These are phyloP conservation scores for Poicephalus meyeri DNA, from an alignment of 2,113 vertebrate genomes.

Conservation along the genomic window DNA sequence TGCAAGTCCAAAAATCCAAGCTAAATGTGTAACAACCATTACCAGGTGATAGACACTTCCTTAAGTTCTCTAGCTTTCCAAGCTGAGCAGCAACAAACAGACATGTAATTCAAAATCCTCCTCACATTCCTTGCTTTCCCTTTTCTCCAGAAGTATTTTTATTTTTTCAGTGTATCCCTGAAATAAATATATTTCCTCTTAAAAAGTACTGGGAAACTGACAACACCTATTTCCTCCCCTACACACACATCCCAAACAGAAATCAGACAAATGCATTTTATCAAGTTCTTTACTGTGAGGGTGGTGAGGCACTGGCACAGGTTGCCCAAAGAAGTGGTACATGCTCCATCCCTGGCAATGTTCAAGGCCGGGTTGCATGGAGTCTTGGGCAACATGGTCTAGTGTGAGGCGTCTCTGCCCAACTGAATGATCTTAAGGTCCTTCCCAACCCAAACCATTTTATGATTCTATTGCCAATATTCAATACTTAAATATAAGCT, in stretches of 20 bases:
- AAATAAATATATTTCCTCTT: conserved; percentile 8
- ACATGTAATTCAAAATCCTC: conserved; percentile 84
- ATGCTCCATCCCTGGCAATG: background rate
- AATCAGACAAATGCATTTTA: background rate
- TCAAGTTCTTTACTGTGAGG: background rate
- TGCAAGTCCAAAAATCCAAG: background rate
- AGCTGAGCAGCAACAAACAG: conserved; percentile 86
- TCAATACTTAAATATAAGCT: background rate
- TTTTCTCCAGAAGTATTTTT: conserved; percentile 66
- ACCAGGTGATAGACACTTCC: conserved; percentile 76
- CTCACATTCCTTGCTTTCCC: conserved; percentile 69
- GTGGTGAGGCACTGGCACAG: background rate
- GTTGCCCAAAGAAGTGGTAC: background rate
- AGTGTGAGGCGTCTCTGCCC: background rate
- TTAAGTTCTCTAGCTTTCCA: conserved; percentile 76
- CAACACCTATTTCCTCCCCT: background rate
- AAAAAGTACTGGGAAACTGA: background rate
- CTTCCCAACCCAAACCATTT: background rate
- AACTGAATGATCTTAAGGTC: background rate
- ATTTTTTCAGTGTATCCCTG: conserved; percentile 50
- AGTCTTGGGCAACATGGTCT: background rate
- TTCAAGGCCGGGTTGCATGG: background rate
- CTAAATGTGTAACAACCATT: background rate
- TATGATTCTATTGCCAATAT: background rate
- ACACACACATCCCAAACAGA: background rate